These are phyloP conservation scores for Crocidura indochinensis DNA, from an alignment of 2,797 vertebrate genomes.

Conservation along the genomic window DNA sequence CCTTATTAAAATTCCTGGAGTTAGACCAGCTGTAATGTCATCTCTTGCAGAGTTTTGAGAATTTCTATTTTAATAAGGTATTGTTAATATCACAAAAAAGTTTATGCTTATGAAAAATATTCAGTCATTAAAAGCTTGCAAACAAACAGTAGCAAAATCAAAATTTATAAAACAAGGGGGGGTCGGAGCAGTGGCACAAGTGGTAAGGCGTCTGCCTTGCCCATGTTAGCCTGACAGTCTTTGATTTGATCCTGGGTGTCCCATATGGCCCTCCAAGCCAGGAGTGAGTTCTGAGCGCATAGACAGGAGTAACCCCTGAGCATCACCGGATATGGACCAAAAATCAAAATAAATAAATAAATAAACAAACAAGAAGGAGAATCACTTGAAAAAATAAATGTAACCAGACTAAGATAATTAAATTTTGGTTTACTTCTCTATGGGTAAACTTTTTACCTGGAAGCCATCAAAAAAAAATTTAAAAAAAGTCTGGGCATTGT, in stretches of 20 bases:
- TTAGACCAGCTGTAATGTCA: constrained; percentile 11
- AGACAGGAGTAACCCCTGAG: too few relatives aligned
- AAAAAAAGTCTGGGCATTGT: neutral
- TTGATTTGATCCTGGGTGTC: too few relatives aligned
- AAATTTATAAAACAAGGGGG: constrained; percentile 38
- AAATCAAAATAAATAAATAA: too few relatives aligned
- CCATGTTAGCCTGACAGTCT: too few relatives aligned
- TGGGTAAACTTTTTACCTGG: neutral
- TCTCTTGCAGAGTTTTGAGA: neutral
- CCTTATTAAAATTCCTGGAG: neutral
- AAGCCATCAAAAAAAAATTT: neutral
- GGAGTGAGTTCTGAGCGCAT: too few relatives aligned
- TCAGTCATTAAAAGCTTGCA: constrained; percentile 32
- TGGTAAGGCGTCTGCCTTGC: too few relatives aligned
- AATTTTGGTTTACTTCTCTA: neutral
- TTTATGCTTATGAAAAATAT: constrained; percentile 16
- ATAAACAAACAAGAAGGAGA: too few relatives aligned
- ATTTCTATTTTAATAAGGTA: constrained; percentile 10
- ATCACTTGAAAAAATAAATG: constrained; percentile 10
- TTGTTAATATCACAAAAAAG: constrained; percentile 13
- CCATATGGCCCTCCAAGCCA: too few relatives aligned
- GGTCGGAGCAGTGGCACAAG: neutral
- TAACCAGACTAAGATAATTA: neutral
- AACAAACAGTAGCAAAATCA: constrained; percentile 33
- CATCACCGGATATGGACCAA: too few relatives aligned